Evolutionary conservation across 2,113 vertebrate species (phyloP).

Genomic region (Nematolebias whitei): DNA sequence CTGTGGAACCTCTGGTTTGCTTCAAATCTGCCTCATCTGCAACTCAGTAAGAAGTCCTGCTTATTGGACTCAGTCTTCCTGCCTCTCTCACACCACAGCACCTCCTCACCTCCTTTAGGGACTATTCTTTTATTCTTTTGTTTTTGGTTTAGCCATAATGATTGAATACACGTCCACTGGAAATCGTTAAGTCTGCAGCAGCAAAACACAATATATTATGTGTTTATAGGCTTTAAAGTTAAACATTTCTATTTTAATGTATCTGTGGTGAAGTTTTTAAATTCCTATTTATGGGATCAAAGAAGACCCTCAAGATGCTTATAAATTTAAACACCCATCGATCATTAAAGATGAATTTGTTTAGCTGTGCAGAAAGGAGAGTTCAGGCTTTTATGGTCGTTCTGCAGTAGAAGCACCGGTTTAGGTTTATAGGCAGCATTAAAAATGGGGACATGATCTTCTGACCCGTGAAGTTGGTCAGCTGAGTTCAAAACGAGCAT

Average conservation of each 20-base stretch:
- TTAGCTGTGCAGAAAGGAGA: not conserved
- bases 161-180: not conserved
- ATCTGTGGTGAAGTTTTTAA: too few relatives aligned
- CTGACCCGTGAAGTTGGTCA: not conserved
- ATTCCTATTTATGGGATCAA: not conserved
- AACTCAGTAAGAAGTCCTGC: too few relatives aligned
- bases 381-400: slow-evolving; percentile 11
- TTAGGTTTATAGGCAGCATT: slow-evolving; percentile 10
- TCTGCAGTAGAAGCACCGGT: not conserved
- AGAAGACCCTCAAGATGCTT: not conserved
- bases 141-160: slow-evolving; percentile 9
- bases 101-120: slow-evolving; percentile 18
- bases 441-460: slow-evolving; percentile 2
- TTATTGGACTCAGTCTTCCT: too few relatives aligned
- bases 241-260: not conserved
- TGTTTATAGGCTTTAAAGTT: not conserved
- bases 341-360: slow-evolving; percentile 4
- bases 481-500: not conserved
- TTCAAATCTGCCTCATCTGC: too few relatives aligned
- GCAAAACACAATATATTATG: not conserved
- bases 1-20: too few relatives aligned
- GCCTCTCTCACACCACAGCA: too few relatives aligned
- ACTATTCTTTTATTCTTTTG: too few relatives aligned
- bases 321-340: slow-evolving; percentile 1
- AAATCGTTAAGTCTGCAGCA: too few relatives aligned